phyloP scores from a whole-genome alignment of 2,888 invertebrate genomes.

The Drosophila ustulata region DNA sequence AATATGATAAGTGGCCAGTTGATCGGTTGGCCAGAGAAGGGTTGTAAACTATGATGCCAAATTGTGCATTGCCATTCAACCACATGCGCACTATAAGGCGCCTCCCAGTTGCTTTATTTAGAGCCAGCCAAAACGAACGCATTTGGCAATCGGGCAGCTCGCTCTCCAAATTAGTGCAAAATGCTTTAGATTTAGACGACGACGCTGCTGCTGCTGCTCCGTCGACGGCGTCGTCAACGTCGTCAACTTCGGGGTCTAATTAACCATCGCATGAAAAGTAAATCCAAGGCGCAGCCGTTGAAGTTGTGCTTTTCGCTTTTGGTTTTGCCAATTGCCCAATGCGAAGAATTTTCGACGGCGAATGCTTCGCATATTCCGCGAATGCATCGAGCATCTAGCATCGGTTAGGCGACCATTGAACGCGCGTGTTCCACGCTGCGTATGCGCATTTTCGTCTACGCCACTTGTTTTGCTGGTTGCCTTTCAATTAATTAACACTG shows the following conservation, averaged over 20 bases:
- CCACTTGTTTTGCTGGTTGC: slow-evolving; percentile 3
- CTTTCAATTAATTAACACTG: slow-evolving; percentile 61
- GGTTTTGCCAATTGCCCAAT: slow-evolving; percentile 53
- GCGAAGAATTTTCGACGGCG: slow-evolving; percentile 54
- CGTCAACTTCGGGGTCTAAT: slow-evolving; percentile 49
- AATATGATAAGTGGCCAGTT: slow-evolving; percentile 12
- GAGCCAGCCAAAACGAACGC: slow-evolving; percentile 34
- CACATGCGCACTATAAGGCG: slow-evolving; percentile 31
- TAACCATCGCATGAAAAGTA: slow-evolving; percentile 45
- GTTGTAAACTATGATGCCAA: slow-evolving; percentile 56
- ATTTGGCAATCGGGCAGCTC: slow-evolving; percentile 58
- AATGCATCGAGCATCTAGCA: slow-evolving; percentile 13
- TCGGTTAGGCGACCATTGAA: slow-evolving; percentile 5
- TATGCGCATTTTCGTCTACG: slow-evolving; percentile 40
- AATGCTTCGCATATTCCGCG: slow-evolving; percentile 49
- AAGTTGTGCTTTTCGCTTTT: slow-evolving; percentile 13
- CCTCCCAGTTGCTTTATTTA: slow-evolving; percentile 49
- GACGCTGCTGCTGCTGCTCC: background rate
- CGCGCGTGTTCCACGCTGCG: slow-evolving; percentile 52
- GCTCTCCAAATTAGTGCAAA: slow-evolving; percentile 65
- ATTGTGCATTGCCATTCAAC: slow-evolving; percentile 50
- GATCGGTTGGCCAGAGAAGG: slow-evolving; percentile 44
- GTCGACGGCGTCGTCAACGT: background rate
- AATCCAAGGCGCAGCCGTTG: slow-evolving; percentile 27
- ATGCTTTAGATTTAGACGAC: slow-evolving; percentile 45